Base-by-base conservation (phyloP, 2,797 vertebrate species). In the Ceryle rudis region DNA sequence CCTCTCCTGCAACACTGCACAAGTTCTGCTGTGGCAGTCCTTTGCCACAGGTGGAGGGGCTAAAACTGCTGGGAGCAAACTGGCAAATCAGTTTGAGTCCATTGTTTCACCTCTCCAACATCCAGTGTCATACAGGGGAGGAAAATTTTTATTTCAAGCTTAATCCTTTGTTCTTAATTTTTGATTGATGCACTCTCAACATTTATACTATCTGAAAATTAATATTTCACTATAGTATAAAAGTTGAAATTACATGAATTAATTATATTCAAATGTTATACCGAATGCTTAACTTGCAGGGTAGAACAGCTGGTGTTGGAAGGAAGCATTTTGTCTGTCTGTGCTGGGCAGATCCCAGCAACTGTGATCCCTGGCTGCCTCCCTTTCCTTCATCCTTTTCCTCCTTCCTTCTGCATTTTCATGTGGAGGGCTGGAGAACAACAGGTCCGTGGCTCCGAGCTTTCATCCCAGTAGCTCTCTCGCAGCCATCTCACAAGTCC, bases 191-290 rank as follows among this genome's bases (percentile, higher is more conserved):
- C 28, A 26, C 28, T 31, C 37, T 90, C 77, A 92, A 84, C 70
- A 62, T 79, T 85, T 62, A 58, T 6, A 51, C 64, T 20, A 54
- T 15, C 64, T 3, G 20, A 81, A 89, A 96, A 97, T 72, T 44
- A 89, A 81, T 89, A 89, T 95, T 96, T 94, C 81, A 94, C 65
- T 25, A 7, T 7, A 39, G 58, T 71, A 72, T 94, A 92, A 97
- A 92, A 86, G 86, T 77, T 54, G 73, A 69, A 93, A 79, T 78
- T 29, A 33, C n/a, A 25, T 14, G 35, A 88, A 88, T 92, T 95
- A 86, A 84, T 86, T 18, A 55, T 49, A 54, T 82, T 82, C 54
- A 81, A 94, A 69, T 49, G 81, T 86, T 89, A 62, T 8, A 17
- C 37, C 37, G 67, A 70, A 58, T 70, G 74, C 85, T 84, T 69